Conservation (phyloP, 2,888 invertebrate species). For the Dione juno region DNA sequence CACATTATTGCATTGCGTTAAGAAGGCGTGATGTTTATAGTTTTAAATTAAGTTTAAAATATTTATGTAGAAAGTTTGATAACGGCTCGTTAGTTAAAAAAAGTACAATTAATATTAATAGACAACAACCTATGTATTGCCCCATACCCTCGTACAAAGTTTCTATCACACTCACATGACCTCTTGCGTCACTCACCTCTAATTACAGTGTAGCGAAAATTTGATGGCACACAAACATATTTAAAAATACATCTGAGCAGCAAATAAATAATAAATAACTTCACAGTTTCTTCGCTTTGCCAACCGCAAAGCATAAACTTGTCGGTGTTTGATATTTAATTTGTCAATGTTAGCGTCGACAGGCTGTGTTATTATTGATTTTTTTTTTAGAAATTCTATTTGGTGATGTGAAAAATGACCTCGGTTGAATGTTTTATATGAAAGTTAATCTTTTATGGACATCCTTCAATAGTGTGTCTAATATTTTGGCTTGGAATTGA, state of each 20-base stretch:
- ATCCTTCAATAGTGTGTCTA: neutral
- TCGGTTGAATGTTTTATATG: constrained; percentile 33
- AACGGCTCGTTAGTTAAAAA: constrained; percentile 8
- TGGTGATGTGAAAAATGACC: constrained; percentile 55
- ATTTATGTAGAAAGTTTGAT: constrained; percentile 2
- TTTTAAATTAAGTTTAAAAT: neutral
- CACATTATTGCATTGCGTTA: neutral
- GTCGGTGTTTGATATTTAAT: constrained; percentile 72
- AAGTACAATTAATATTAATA: constrained; percentile 6
- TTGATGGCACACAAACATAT: constrained; percentile 62
- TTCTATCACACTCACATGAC: constrained; percentile 79
- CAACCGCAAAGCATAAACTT: constrained; percentile 44
- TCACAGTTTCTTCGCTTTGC: constrained; percentile 24
- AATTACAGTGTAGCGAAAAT: constrained; percentile 77
- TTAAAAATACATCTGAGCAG: constrained; percentile 45
- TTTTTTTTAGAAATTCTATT: constrained; percentile 60
- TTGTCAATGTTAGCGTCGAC: constrained; percentile 80
- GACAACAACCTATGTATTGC: constrained; percentile 27
- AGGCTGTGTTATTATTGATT: constrained; percentile 67
- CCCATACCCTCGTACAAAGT: constrained; percentile 49
- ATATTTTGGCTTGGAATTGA: neutral
- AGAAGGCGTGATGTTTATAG: neutral
- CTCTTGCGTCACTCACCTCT: constrained; percentile 71
- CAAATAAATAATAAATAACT: constrained; percentile 34
- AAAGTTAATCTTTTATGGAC: constrained; percentile 6